Evolutionary conservation across 2,113 vertebrate genomes (phyloP), one percentile per base, ranked within the genome.

Genomic region (Vicugna pacos): DNA sequence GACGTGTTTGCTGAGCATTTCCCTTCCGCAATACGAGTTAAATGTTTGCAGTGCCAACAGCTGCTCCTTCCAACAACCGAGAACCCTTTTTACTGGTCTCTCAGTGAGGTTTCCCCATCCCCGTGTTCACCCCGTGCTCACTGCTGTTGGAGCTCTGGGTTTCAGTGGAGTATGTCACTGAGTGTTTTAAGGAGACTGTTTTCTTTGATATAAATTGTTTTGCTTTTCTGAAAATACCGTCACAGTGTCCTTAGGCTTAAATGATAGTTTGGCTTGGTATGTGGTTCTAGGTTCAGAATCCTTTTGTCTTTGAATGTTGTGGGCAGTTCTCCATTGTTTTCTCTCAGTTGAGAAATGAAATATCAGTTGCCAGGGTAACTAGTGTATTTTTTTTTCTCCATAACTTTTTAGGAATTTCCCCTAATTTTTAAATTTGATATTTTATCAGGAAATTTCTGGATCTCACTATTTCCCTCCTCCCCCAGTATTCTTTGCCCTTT

Each of bases 181-280:
- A 50, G 4, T 35, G 13, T 38, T 83, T 56, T 32, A 26, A 72
- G 42, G 42, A 48, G 69, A 60, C 9, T 4, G 3, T 76, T n/a
- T 88, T 76, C 62, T 52, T 77, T 50, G 42, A 22, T 60, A 17
- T 67, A 69, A 58, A 16, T 84, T 46, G 4, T 35, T 62, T 62
- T 62, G 6, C 54, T 96, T 79, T 79, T 76, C 62, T 89, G 54
- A 70, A 93, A 84, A 22, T 62, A n/a, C 35, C 79, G 32, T 80
- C 72, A 72, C 2, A 24, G 32, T 70, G 10, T 60, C 46, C 16
- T 32, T 54, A 64, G 5, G 35, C 14, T 54, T 46, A 46, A 17
- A 11, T 73, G 50, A 28, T 35, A 54, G n/a, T 91, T 42, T 22
- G 52, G 7, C 11, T 62, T 69, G 72, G 3, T 56, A 1, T 48